Conservation (phyloP, 2,888 invertebrate genomes). For the Subacronicta megacephala region DNA sequence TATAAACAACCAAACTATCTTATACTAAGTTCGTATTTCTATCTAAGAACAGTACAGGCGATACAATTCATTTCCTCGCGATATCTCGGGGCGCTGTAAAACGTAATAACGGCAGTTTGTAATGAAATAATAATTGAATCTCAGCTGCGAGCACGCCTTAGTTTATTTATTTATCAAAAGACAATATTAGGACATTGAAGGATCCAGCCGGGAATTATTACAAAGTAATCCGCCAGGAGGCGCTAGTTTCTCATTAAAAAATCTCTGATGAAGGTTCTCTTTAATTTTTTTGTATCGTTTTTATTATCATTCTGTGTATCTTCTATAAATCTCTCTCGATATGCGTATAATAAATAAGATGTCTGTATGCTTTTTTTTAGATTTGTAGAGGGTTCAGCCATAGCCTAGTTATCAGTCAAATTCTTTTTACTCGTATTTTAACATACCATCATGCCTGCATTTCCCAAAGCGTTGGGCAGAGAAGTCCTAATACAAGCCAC, state of each 20-base stretch:
- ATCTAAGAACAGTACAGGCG: slow-evolving; percentile 15
- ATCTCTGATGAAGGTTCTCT: no score
- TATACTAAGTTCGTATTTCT: slow-evolving; percentile 16
- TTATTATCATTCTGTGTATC: no score
- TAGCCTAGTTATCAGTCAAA: no score
- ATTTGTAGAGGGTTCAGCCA: no score
- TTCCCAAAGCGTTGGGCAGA: no score
- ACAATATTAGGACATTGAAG: slow-evolving; percentile 70
- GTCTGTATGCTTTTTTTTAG: no score
- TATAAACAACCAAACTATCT: not conserved
- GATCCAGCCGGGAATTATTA: slow-evolving; percentile 56
- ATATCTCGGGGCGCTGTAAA: slow-evolving; percentile 56
- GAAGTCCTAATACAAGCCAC: no score
- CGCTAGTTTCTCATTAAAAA: slow-evolving; percentile 32
- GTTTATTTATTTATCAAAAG: slow-evolving; percentile 75
- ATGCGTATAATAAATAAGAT: no score
- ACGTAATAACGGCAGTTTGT: slow-evolving; percentile 66
- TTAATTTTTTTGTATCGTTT: no score
- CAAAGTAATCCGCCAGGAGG: slow-evolving; percentile 53
- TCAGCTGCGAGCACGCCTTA: slow-evolving; percentile 63
- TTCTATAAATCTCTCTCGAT: no score
- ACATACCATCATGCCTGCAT: no score
- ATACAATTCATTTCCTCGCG: slow-evolving; percentile 59
- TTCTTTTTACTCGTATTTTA: no score
- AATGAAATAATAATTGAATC: slow-evolving; percentile 71